Conservation (phyloP, 2,888 invertebrate genomes). For the Girardia tigrina region DNA sequence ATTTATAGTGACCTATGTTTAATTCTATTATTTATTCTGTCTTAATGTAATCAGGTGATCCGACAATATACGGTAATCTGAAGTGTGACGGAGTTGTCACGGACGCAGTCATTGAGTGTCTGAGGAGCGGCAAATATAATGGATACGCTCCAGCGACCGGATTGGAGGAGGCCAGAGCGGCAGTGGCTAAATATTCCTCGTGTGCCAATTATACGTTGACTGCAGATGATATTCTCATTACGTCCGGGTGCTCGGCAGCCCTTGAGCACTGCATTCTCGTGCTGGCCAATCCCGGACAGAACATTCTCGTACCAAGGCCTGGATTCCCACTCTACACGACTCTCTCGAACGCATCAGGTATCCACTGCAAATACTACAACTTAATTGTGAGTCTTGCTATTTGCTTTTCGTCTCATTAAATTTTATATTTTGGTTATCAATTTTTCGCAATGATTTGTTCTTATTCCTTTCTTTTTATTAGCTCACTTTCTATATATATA, state of each 20-base stretch:
- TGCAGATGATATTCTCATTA: slow-evolving; percentile 67
- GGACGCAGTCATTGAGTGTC: slow-evolving; percentile 63
- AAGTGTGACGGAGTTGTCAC: slow-evolving; percentile 67
- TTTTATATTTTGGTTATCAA: too few relatives aligned
- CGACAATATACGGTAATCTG: slow-evolving; percentile 38
- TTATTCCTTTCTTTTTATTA: too few relatives aligned
- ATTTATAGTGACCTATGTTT: too few relatives aligned
- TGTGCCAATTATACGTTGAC: slow-evolving; percentile 1
- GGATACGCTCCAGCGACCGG: slow-evolving; percentile 78
- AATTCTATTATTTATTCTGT: too few relatives aligned
- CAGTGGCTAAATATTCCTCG: slow-evolving; percentile 38
- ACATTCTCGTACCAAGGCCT: slow-evolving; percentile 78
- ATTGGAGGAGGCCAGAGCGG: slow-evolving; percentile 40
- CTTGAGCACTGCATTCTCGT: slow-evolving; percentile 79
- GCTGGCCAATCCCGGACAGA: slow-evolving; percentile 73
- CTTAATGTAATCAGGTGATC: too few relatives aligned
- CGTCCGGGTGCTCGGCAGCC: slow-evolving; percentile 87
- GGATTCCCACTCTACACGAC: slow-evolving; percentile 75
- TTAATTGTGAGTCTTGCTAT: background rate
- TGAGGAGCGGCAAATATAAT: slow-evolving; percentile 62
- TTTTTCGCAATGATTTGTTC: too few relatives aligned
- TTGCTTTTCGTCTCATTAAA: too few relatives aligned
- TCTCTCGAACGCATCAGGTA: slow-evolving; percentile 32
- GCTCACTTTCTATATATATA: too few relatives aligned
- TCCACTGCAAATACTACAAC: slow-evolving; percentile 9